A percentile compares a stretch with the other conserved stretches of the same genome.
These are phyloP conservation scores for Xiphorhynchus erythropygius DNA, from an alignment of 2,797 vertebrate genomes.

Conservation along the genomic window DNA sequence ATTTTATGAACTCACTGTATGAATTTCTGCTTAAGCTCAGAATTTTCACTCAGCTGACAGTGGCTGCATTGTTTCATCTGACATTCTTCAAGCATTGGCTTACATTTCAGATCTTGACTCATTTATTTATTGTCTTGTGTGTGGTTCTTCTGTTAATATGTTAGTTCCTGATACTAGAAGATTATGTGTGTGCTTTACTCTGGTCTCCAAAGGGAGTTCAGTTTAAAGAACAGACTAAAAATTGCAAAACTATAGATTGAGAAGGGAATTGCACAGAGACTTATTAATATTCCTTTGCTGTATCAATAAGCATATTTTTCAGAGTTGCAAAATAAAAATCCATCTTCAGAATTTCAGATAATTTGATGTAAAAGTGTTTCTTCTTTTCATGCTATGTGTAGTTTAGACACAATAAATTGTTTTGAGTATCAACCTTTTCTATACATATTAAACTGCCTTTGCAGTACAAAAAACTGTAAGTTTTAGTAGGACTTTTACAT, in stretches of 20 bases:
- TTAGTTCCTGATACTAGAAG: neutral
- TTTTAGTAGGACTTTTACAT: neutral
- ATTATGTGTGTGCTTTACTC: neutral
- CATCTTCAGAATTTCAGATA: neutral
- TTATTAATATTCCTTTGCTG: neutral
- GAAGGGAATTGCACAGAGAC: neutral
- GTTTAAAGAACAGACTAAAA: neutral
- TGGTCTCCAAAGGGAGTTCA: neutral
- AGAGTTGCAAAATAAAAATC: neutral
- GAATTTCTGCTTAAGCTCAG: neutral
- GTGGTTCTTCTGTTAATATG: neutral
- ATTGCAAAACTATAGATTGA: neutral
- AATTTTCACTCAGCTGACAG: neutral
- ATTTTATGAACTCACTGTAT: neutral
- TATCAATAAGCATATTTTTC: neutral
- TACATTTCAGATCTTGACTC: neutral
- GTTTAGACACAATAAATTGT: neutral
- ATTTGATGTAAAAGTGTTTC: neutral
- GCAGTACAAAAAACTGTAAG: neutral
- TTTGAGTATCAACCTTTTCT: neutral
- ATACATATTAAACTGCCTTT: neutral
- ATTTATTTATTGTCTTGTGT: neutral
- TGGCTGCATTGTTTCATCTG: neutral
- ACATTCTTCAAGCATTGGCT: neutral
- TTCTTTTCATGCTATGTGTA: neutral